Conservation (phyloP, 2,797 vertebrate genomes). For the Enteromius radiatus region DNA sequence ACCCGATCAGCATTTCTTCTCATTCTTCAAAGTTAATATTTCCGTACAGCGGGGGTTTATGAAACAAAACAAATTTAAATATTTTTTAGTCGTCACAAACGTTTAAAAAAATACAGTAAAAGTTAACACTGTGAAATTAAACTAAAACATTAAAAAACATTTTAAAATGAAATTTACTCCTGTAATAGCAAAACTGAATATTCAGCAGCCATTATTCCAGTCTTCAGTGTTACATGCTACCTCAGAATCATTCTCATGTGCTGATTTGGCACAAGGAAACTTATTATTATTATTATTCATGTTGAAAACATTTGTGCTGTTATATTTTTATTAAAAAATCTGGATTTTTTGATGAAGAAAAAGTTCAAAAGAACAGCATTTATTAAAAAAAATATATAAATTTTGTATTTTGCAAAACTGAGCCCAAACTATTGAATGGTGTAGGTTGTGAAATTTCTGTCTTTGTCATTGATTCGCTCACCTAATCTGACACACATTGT, state of each 20-base stretch:
- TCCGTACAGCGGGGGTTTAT: not conserved
- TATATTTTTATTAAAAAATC: not conserved
- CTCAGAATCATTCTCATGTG: not conserved
- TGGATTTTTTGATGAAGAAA: not conserved
- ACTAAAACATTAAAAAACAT: too few species aligned
- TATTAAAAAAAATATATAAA: not conserved
- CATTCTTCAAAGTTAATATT: constrained; percentile 1
- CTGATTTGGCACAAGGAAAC: not conserved
- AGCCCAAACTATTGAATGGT: not conserved
- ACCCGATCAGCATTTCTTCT: not conserved
- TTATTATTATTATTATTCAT: not conserved
- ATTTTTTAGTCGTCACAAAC: not conserved
- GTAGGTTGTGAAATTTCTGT: not conserved
- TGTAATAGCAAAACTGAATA: not conserved
- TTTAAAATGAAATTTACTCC: not conserved
- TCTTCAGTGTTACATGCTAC: not conserved
- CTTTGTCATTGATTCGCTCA: constrained; percentile 62
- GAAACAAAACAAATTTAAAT: not conserved
- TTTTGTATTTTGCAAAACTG: not conserved
- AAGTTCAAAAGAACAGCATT: not conserved
- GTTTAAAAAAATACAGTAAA: not conserved
- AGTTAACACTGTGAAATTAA: not conserved
- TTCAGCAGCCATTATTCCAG: not conserved
- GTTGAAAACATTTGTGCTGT: not conserved
- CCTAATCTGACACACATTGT: constrained; percentile 82